Evolutionary conservation across 2,797 vertebrate genomes (phyloP).

Genomic region (Rhabdomys pumilio): DNA sequence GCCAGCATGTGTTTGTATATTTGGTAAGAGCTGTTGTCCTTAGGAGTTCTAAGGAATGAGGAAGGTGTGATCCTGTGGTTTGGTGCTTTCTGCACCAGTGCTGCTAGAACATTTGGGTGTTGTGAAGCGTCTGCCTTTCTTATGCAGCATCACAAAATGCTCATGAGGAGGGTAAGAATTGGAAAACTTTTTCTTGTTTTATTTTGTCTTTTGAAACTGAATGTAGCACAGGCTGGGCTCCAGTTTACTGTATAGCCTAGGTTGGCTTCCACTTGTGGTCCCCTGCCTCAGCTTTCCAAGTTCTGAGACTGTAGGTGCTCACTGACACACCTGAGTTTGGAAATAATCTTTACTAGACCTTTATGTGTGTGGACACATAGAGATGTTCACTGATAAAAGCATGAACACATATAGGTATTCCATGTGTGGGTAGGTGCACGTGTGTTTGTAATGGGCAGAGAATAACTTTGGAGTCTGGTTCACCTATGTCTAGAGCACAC

Average conservation of each 20-base stretch:
- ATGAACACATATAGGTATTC: not conserved
- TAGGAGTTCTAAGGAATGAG: not conserved
- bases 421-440: not conserved
- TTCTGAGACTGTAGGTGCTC: not conserved
- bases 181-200: not conserved
- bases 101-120: not conserved
- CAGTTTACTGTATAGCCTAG: not conserved
- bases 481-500: not conserved
- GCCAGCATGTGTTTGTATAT: not conserved
- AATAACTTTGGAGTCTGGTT: not conserved
- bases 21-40: not conserved
- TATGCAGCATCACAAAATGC: not conserved
- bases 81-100: accelerated
- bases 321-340: not conserved
- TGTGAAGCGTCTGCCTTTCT: not conserved
- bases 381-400: not conserved
- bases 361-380: not conserved
- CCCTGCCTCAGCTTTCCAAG: not conserved
- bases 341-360: not conserved
- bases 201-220: not conserved
- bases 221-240: not conserved
- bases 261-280: not conserved
- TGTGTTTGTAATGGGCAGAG: not conserved
- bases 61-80: not conserved
- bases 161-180: not conserved